Conservation (phyloP, 1,140 invertebrate species). For the Subanguina moxae region DNA sequence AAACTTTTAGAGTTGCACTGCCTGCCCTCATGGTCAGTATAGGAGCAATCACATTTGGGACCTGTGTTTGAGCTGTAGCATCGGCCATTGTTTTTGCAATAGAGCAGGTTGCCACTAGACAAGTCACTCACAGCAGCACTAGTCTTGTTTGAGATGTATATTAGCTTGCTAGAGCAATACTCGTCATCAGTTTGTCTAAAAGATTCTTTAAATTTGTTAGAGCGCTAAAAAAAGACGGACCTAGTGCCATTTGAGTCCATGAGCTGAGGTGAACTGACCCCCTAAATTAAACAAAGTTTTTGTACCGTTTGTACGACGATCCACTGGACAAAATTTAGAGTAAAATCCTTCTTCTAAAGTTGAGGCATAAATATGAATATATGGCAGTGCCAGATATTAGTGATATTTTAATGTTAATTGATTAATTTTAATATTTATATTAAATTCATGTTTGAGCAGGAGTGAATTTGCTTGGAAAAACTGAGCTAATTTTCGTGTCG, state of each 20-base stretch:
- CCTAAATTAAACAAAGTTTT: conserved; percentile 19
- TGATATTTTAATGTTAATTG: too few relatives aligned
- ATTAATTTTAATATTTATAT: too few relatives aligned
- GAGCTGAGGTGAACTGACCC: conserved; percentile 52
- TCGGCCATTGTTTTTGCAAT: conserved; percentile 79
- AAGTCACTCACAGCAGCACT: not conserved
- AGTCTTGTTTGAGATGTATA: conserved; percentile 1
- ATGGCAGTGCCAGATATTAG: too few relatives aligned
- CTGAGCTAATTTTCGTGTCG: too few relatives aligned
- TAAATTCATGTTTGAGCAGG: too few relatives aligned
- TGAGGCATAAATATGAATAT: too few relatives aligned
- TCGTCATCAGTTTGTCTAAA: conserved; percentile 55
- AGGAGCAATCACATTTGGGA: conserved; percentile 84
- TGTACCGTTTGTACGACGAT: too few relatives aligned
- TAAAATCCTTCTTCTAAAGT: too few relatives aligned
- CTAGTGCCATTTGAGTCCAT: conserved; percentile 48
- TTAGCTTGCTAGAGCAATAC: conserved; percentile 42
- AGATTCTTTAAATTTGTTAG: too few relatives aligned
- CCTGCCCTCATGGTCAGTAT: conserved; percentile 81
- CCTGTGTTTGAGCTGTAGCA: conserved; percentile 89
- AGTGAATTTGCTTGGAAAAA: too few relatives aligned
- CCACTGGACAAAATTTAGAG: too few relatives aligned
- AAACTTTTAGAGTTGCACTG: conserved; percentile 73
- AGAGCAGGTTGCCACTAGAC: not conserved
- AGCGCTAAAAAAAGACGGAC: too few relatives aligned